Evolutionary conservation across 2,888 invertebrate species (phyloP).

Genomic region (Thumatha senex): DNA sequence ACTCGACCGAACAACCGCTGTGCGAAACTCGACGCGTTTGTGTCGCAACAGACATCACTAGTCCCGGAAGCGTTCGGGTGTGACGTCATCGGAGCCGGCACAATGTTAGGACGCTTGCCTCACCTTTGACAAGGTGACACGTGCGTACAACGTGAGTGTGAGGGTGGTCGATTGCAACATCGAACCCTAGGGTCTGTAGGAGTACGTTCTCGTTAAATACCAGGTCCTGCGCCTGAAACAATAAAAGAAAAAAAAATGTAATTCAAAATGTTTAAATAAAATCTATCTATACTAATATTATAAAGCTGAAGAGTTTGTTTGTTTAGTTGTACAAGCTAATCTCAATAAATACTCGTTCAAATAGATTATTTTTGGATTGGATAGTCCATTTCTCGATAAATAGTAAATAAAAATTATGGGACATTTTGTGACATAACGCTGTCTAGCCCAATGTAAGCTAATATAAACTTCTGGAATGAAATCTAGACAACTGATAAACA

Average conservation of each 20-base stretch:
- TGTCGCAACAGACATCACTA: no score
- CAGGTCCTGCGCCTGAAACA: slow-evolving; percentile 92
- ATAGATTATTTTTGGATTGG: no score
- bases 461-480: no score
- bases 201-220: slow-evolving; percentile 98
- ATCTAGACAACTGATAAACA: no score
- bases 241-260: slow-evolving; percentile 3
- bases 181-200: slow-evolving; percentile 98
- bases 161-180: slow-evolving; percentile 98
- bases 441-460: no score
- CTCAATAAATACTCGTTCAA: not conserved
- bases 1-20: no score
- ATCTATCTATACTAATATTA: not conserved
- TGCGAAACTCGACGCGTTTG: no score
- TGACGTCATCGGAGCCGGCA: slow-evolving; percentile 26
- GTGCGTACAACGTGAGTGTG: slow-evolving; percentile 98
- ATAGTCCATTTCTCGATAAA: no score
- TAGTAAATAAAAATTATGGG: no score
- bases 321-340: no score
- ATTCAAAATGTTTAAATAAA: not conserved
- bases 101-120: slow-evolving; percentile 58
- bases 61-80: slow-evolving; percentile 1
- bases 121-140: slow-evolving; percentile 97
- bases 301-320: not conserved
- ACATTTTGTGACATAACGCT: no score